phyloP scores from a whole-genome alignment of 2,797 vertebrate species.

The Lerista edwardsae region DNA sequence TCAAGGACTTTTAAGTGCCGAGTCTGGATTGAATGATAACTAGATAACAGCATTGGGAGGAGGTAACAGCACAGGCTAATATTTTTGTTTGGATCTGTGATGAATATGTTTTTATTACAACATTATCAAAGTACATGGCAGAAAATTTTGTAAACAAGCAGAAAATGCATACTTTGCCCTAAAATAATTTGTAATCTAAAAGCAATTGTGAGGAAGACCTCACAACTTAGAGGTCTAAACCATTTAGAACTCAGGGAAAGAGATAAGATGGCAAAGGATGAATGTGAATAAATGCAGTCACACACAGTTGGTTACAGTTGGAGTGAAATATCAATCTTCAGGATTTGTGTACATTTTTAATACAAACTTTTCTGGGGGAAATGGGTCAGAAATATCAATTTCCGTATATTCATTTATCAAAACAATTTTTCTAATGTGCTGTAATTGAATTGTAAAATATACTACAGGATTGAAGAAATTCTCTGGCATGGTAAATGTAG shows the following conservation, averaged over 20 bases:
- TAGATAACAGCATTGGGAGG: no score
- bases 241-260: background rate
- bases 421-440: background rate
- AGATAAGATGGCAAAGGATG: background rate
- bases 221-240: no score
- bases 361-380: background rate
- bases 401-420: background rate
- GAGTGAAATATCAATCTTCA: no score
- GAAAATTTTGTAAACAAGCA: background rate
- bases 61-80: no score
- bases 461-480: no score
- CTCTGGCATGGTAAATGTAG: no score
- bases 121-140: background rate
- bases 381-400: background rate
- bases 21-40: no score
- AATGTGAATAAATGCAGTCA: background rate
- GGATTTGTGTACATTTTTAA: background rate
- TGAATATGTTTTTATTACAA: background rate
- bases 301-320: no score
- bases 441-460: background rate
- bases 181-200: background rate
- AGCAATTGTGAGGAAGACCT: background rate
- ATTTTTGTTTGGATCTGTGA: no score
- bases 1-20: no score
- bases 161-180: background rate